These are phyloP conservation scores for Ailuropoda melanoleuca DNA, from an alignment of 2,113 vertebrate species.

Conservation along the genomic window DNA sequence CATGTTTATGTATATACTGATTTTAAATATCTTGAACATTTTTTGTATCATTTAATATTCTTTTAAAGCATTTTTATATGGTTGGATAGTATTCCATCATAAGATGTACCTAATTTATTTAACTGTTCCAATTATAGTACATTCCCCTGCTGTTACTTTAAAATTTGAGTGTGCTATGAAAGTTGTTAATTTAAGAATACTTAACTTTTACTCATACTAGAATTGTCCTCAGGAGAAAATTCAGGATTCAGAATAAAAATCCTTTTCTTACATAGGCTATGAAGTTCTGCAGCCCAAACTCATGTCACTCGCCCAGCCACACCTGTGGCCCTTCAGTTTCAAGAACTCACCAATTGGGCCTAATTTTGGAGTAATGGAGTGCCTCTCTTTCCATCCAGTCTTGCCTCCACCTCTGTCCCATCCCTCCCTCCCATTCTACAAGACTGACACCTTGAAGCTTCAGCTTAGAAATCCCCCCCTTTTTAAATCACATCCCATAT, in stretches of 20 bases:
- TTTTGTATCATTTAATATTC: slow-evolving; percentile 10
- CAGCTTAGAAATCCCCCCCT: background rate
- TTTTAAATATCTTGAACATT: background rate
- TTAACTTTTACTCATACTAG: background rate
- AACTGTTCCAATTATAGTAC: background rate
- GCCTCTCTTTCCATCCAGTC: background rate
- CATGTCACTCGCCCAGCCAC: background rate
- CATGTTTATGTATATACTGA: background rate
- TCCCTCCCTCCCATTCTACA: background rate
- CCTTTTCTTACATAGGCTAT: background rate
- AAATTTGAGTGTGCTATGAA: background rate
- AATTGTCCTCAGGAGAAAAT: slow-evolving; percentile 4
- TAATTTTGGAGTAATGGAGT: too few relatives aligned
- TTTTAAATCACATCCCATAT: background rate
- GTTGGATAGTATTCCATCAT: background rate
- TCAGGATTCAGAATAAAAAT: background rate
- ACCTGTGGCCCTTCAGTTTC: too few relatives aligned
- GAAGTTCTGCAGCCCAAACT: background rate
- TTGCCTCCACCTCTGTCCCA: background rate
- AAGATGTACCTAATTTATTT: background rate
- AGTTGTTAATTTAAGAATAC: background rate
- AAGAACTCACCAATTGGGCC: background rate
- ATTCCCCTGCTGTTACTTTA: background rate
- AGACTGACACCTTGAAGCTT: background rate
- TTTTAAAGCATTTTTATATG: background rate